These are phyloP conservation scores for Lasioglossum pauxillum DNA, from an alignment of 2,888 invertebrate genomes.

Conservation along the genomic window DNA sequence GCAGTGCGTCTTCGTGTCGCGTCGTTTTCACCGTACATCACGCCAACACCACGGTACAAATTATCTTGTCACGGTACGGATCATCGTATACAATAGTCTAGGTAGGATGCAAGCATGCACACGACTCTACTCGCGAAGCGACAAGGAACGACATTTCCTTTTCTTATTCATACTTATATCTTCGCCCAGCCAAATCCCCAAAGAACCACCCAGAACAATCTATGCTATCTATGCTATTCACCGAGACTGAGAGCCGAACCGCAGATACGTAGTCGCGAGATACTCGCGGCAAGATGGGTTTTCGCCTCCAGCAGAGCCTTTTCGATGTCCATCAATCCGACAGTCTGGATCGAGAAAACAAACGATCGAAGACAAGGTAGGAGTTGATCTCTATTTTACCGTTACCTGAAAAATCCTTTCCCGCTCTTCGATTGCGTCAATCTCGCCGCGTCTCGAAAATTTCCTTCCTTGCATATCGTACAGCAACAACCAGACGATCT, in stretches of 20 bases:
- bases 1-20: slow-evolving; percentile 86
- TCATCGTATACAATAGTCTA: slow-evolving; percentile 2
- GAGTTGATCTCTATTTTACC: neutral
- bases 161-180: neutral
- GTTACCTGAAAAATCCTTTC: slow-evolving; percentile 69
- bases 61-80: slow-evolving; percentile 8
- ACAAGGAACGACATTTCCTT: neutral
- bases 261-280: slow-evolving; percentile 91
- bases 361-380: neutral
- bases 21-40: neutral
- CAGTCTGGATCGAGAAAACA: slow-evolving; percentile 41
- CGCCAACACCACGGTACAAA: slow-evolving; percentile 5
- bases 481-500: slow-evolving; percentile 88
- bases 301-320: slow-evolving; percentile 88
- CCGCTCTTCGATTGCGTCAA: slow-evolving; percentile 63
- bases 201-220: neutral
- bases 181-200: neutral
- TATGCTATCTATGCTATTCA: slow-evolving; percentile 51
- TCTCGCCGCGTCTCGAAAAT: slow-evolving; percentile 81
- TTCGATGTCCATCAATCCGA: slow-evolving; percentile 86
- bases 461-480: slow-evolving; percentile 89
- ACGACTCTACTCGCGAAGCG: neutral
- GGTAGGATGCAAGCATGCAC: neutral
- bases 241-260: slow-evolving; percentile 89
- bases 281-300: slow-evolving; percentile 90